Base-by-base conservation (phyloP, 2,797 vertebrate genomes). In the Danionella dracula region DNA sequence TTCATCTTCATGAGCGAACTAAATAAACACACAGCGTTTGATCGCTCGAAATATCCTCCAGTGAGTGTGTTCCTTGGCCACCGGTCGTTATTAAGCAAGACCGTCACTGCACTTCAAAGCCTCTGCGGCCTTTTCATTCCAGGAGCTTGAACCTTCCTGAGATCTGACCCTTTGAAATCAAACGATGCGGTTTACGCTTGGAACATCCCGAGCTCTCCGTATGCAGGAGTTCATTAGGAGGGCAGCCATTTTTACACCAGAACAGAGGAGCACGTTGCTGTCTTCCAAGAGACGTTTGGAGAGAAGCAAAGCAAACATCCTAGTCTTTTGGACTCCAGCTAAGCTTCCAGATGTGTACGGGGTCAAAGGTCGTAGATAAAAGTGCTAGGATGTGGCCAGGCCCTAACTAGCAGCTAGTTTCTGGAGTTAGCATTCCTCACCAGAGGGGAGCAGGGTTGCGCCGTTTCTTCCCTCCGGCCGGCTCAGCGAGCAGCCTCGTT, bases 301-400 rank as follows among this genome's bases (percentile, higher is more conserved):
- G 58, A 83, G 89, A 88, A 77, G 88, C 85, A 93, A 93, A 89
- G 88, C 91, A 93, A 94, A 94, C 88, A 90, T 96, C 88, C 89
- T 90, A 83, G 70, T 90, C 82, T 90, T 92, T 83, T 85, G 53
- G 68, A 85, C 86, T 90, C 84, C 89, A 91, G 91, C 88, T 90
- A 90, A 71, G 85, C 94, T 98, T 96, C 95, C 95, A 99, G 93
- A 99, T 99, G 95, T 95, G 80, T 81, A 72, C 29, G 57, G 73
- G 90, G 93, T 94, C 89, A 92, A 85, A 87, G 92, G 92, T 93
- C 85, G 85, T 82, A 93, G 93, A 94, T 93, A 90, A 95, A 98
- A 98, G 94, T 94, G 92, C 93, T 87, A 87, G 88, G 86, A 95
- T 93, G 91, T 92, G 90, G 88, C 80, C 80, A 82, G 79, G 55